A percentile compares a stretch with the other conserved stretches of the same genome.
phyloP scores from a whole-genome alignment of 2,797 vertebrate species.

The Takifugu rubripes region DNA sequence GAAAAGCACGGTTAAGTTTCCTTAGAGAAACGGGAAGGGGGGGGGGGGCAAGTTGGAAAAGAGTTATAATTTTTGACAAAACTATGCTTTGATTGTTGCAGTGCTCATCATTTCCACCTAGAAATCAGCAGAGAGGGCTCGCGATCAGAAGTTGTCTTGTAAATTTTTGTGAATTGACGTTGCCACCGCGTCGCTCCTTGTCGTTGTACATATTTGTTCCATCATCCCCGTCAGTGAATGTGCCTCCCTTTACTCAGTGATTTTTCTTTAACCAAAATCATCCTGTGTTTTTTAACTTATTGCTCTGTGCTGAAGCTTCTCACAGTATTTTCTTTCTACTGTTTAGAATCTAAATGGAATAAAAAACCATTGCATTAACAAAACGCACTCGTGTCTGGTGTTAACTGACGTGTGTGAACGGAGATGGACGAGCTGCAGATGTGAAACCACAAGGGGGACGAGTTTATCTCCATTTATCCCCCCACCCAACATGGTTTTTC shows the following conservation, averaged over 20 bases:
- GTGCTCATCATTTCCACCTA: conserved; percentile 13
- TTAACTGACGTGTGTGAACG: conserved; percentile 6
- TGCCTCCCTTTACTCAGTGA: conserved; percentile 32
- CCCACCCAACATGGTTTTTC: conserved; percentile 13
- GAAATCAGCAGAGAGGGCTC: conserved; percentile 23
- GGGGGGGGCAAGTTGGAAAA: conserved; percentile 6
- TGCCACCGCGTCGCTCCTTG: conserved; percentile 35
- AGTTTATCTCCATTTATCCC: conserved; percentile 30
- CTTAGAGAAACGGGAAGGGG: conserved; percentile 12
- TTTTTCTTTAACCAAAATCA: conserved; percentile 40
- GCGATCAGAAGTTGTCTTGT: conserved; percentile 55
- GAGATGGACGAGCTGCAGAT: conserved; percentile 6
- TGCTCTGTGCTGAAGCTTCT: conserved; percentile 49
- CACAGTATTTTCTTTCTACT: conserved; percentile 38
- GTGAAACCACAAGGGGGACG: conserved; percentile 12
- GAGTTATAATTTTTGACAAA: conserved; percentile 17
- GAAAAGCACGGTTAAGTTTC: conserved; percentile 43
- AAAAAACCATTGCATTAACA: conserved; percentile 35
- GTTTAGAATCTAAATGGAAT: conserved; percentile 65
- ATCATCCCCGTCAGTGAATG: conserved; percentile 44
- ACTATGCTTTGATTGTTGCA: conserved; percentile 29
- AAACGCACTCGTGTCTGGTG: conserved; percentile 15
- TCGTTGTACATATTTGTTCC: conserved; percentile 69
- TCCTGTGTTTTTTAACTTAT: conserved; percentile 71
- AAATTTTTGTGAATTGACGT: conserved; percentile 64